Percentiles rank a stretch among this genome's conserved stretches.
Evolutionary conservation across 2,113 vertebrate species (phyloP).

Genomic region (Phodopus roborovskii): DNA sequence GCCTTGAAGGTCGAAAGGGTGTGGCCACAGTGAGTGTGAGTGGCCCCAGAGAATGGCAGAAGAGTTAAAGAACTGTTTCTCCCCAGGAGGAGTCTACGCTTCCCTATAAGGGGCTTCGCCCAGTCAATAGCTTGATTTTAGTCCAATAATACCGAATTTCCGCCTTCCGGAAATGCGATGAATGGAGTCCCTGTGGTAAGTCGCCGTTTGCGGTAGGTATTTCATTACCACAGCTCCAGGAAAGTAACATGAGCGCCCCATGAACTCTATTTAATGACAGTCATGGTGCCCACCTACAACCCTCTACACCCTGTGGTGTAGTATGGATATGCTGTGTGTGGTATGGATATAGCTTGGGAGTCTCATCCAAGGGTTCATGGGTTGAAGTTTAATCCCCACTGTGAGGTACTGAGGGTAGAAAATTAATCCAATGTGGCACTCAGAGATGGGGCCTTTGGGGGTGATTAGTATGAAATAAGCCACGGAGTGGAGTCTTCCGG

Average conservation of each 20-base stretch:
- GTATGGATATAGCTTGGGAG: neutral
- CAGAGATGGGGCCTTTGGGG: neutral
- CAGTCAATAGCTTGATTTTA: neutral
- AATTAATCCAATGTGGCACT: neutral
- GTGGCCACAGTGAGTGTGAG: neutral
- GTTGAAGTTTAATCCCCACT: neutral
- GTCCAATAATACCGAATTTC: neutral
- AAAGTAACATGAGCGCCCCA: neutral
- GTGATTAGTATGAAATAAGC: neutral
- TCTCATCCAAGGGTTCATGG: neutral
- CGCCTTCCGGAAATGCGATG: neutral
- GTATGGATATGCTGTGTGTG: too few relatives aligned
- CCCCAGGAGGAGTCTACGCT: neutral
- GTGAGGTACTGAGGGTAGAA: neutral
- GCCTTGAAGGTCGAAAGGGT: neutral
- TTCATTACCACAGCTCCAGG: neutral
- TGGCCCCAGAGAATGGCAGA: neutral
- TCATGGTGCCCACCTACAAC: neutral
- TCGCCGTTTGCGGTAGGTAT: neutral
- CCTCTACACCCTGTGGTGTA: neutral
- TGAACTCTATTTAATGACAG: conserved; percentile 1
- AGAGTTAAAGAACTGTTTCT: neutral
- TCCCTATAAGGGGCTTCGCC: neutral
- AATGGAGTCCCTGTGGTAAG: neutral
- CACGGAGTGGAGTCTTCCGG: neutral